A percentile compares a stretch with the other conserved stretches of the same genome.
These are phyloP conservation scores for Turdus rufiventris DNA, from an alignment of 2,113 vertebrate species.

Conservation along the genomic window DNA sequence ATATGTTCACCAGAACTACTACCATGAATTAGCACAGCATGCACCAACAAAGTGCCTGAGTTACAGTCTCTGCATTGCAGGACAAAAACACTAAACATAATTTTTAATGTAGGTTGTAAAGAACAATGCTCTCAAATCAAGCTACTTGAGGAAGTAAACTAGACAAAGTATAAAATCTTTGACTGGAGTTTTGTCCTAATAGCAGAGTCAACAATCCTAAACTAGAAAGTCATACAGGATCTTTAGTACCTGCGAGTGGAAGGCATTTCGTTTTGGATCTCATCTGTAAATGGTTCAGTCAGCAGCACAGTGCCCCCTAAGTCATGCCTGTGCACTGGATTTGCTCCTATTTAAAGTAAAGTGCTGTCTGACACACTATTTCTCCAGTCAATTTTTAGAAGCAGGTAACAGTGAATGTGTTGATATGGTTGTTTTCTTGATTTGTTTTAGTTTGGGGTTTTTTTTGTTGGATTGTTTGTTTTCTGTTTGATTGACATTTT, in stretches of 20 bases:
- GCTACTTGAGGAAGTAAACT: background rate
- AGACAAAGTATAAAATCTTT: background rate
- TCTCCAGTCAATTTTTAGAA: background rate
- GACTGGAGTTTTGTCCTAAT: background rate
- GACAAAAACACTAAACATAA: background rate
- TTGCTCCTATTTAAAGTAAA: background rate
- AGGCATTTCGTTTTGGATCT: background rate
- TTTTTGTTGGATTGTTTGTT: background rate
- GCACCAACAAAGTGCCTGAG: background rate
- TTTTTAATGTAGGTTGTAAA: background rate
- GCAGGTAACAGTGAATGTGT: background rate
- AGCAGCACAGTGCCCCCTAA: conserved; percentile 15
- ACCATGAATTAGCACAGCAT: background rate
- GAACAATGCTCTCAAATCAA: background rate
- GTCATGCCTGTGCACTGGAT: background rate
- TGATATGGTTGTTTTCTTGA: background rate
- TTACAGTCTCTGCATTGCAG: conserved; percentile 26
- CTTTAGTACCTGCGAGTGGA: background rate
- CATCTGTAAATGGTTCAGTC: background rate
- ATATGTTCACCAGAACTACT: background rate
- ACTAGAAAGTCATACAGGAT: background rate
- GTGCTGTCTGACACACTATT: background rate
- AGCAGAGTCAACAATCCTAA: background rate
- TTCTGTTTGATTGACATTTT: background rate
- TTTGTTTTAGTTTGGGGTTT: background rate